phyloP scores from a whole-genome alignment of 2,113 vertebrate species.

The Mormoops blainvillei region DNA sequence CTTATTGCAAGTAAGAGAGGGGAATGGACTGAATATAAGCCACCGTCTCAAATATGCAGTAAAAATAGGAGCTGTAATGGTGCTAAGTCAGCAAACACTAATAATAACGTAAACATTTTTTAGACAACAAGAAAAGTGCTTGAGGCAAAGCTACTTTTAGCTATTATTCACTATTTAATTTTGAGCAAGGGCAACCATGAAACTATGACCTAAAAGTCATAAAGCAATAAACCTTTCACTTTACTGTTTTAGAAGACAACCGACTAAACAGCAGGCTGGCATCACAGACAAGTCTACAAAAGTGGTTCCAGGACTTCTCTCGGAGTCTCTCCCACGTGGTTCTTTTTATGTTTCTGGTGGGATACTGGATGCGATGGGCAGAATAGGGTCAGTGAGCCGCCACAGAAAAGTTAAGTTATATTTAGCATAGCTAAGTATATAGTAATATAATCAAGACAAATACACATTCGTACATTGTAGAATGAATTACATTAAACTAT shows the following conservation, averaged over 20 bases:
- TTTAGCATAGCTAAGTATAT: background rate
- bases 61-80: background rate
- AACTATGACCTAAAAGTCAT: background rate
- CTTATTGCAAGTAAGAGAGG: background rate
- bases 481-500: background rate
- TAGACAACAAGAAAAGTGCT: background rate
- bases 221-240: background rate
- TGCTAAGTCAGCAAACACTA: background rate
- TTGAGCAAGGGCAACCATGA: background rate
- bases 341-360: background rate
- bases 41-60: background rate
- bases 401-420: background rate
- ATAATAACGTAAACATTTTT: background rate
- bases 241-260: background rate
- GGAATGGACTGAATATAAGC: background rate
- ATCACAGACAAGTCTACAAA: background rate
- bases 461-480: background rate
- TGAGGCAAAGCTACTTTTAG: conserved; percentile 12
- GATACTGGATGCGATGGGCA: background rate
- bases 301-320: background rate
- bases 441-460: background rate
- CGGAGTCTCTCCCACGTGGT: background rate
- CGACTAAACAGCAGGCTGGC: background rate
- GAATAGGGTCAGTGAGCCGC: background rate
- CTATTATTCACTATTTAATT: background rate